Evolutionary conservation across 1,140 invertebrate genomes (phyloP).

Genomic region (Bombus cullumanus): DNA sequence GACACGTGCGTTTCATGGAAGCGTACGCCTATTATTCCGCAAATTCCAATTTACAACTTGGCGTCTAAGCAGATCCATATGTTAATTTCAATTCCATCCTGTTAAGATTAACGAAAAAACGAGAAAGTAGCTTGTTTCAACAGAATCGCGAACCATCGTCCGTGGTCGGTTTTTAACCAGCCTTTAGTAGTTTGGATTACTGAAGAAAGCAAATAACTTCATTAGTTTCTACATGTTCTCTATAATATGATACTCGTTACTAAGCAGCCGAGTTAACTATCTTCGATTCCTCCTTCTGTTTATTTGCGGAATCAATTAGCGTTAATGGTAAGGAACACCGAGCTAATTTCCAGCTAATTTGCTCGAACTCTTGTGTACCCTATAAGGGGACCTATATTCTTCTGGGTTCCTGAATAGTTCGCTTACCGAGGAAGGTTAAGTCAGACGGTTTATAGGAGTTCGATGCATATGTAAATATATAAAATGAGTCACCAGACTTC

Average conservation of each 20-base stretch:
- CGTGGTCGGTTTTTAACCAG: neutral
- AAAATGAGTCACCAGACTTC: neutral
- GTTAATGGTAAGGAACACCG: constrained; percentile 42
- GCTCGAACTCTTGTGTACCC: neutral
- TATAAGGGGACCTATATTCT: neutral
- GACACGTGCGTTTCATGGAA: neutral
- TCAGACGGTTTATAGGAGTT: neutral
- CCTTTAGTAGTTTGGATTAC: constrained; percentile 14
- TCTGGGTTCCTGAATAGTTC: neutral
- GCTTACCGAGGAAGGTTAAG: neutral
- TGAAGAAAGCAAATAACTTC: constrained; percentile 59
- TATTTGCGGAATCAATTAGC: constrained; percentile 50
- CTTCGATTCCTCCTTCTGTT: constrained; percentile 37
- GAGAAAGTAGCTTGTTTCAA: constrained; percentile 21
- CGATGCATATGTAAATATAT: neutral
- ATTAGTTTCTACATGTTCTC: constrained; percentile 48
- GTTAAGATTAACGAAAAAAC: constrained; percentile 42
- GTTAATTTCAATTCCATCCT: constrained; percentile 33
- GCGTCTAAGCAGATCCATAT: neutral
- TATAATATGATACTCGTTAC: constrained; percentile 40
- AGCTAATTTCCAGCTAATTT: constrained; percentile 13
- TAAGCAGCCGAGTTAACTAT: constrained; percentile 46
- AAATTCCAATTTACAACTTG: constrained; percentile 21
- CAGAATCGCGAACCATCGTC: neutral
- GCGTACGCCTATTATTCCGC: constrained; percentile 14